Conservation (phyloP, 1,140 invertebrate species). For the Centruroides sculpturatus region DNA sequence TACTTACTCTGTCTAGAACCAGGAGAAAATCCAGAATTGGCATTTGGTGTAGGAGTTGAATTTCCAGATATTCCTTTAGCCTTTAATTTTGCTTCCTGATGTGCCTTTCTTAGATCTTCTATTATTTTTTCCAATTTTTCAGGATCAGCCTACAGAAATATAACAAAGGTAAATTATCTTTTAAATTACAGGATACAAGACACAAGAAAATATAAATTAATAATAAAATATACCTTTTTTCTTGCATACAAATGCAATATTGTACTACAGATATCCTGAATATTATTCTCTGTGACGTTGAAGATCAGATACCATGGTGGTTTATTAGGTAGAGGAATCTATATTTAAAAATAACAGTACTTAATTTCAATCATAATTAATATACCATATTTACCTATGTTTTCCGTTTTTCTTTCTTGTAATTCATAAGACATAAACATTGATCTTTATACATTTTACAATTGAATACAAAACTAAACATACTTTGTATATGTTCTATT, state of each 20-base stretch:
- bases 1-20: not conserved
- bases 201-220: not conserved
- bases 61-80: conserved; percentile 25
- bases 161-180: not conserved
- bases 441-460: too few relatives aligned
- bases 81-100: conserved; percentile 57
- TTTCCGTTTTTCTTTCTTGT: too few relatives aligned
- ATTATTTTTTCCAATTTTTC: conserved; percentile 59
- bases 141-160: conserved; percentile 42
- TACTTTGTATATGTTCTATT: too few relatives aligned
- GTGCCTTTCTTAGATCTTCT: conserved; percentile 52
- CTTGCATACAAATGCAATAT: conserved; percentile 73
- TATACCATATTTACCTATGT: too few relatives aligned
- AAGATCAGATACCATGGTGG: conserved; percentile 83
- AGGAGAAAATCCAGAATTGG: conserved; percentile 1
- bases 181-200: not conserved
- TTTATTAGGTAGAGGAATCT: conserved; percentile 62
- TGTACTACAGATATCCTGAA: conserved; percentile 65
- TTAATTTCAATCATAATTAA: too few relatives aligned
- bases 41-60: not conserved
- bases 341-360: not conserved
- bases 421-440: too few relatives aligned
- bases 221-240: conserved; percentile 44
- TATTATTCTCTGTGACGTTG: conserved; percentile 61
- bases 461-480: too few relatives aligned